Percentiles rank a stretch among this genome's conserved stretches.
These are phyloP conservation scores for Campaea margaritaria DNA, from an alignment of 2,888 invertebrate species.

Conservation along the genomic window DNA sequence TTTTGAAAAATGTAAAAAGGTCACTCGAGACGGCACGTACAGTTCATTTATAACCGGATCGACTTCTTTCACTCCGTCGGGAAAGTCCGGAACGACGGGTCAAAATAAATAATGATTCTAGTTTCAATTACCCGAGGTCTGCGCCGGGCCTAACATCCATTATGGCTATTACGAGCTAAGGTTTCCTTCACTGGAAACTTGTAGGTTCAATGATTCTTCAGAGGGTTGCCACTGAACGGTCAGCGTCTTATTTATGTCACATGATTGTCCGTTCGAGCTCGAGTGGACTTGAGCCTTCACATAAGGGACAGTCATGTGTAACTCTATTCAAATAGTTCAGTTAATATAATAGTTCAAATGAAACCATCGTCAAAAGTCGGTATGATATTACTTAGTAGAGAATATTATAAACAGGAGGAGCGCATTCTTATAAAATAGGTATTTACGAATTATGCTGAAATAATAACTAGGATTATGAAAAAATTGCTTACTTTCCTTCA, in stretches of 20 bases:
- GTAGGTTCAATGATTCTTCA: conserved; percentile 4
- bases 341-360: too few species aligned
- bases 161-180: conserved; percentile 9
- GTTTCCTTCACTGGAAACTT: neutral
- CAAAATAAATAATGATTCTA: conserved; percentile 64
- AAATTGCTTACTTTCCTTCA: too few species aligned
- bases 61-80: conserved; percentile 61
- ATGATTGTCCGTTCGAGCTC: conserved; percentile 3
- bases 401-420: too few species aligned
- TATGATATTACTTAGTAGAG: too few species aligned
- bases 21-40: conserved; percentile 75
- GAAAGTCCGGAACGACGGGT: conserved; percentile 47
- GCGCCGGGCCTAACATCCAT: conserved; percentile 10
- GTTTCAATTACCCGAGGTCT: conserved; percentile 59
- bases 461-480: too few species aligned
- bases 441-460: too few species aligned
- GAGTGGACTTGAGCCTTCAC: neutral
- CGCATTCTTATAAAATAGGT: too few species aligned
- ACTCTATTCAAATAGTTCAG: too few species aligned
- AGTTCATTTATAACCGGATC: conserved; percentile 76
- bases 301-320: too few species aligned
- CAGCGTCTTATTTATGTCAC: conserved; percentile 1
- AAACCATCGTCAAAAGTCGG: too few species aligned
- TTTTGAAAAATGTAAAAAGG: conserved; percentile 85
- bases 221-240: neutral